These are phyloP conservation scores for Physella acuta DNA, from an alignment of 1,140 invertebrate species.

Conservation along the genomic window DNA sequence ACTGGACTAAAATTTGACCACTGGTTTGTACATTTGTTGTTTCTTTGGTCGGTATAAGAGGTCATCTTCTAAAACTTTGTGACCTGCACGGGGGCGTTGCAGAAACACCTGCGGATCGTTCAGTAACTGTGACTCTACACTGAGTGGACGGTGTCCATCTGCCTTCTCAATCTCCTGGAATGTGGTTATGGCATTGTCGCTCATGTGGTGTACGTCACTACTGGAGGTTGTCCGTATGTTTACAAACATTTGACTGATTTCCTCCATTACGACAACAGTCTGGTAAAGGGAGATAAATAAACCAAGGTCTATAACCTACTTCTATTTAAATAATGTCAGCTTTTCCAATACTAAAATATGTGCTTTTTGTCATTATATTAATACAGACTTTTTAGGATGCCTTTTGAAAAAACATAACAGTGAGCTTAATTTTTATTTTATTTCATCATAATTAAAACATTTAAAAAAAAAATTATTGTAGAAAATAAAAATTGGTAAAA, in stretches of 20 bases:
- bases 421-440: no score
- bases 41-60: conserved; percentile 19
- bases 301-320: no score
- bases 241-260: conserved; percentile 42
- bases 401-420: no score
- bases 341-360: no score
- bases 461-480: not conserved
- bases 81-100: conserved; percentile 23
- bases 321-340: no score
- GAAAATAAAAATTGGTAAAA: not conserved
- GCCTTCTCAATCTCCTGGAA: not conserved
- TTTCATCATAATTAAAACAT: no score
- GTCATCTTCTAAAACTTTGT: conserved; percentile 31
- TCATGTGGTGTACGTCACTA: conserved; percentile 37
- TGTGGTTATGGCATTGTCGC: conserved; percentile 5
- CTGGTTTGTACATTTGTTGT: not conserved
- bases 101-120: conserved; percentile 37
- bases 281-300: conserved; percentile 29
- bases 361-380: no score
- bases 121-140: conserved; percentile 41
- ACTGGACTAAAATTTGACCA: not conserved
- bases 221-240: conserved; percentile 37
- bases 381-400: no score
- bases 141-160: conserved; percentile 34
- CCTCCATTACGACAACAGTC: conserved; percentile 43